Conservation (phyloP, 2,888 invertebrate species). For the Cyclophora punctaria region DNA sequence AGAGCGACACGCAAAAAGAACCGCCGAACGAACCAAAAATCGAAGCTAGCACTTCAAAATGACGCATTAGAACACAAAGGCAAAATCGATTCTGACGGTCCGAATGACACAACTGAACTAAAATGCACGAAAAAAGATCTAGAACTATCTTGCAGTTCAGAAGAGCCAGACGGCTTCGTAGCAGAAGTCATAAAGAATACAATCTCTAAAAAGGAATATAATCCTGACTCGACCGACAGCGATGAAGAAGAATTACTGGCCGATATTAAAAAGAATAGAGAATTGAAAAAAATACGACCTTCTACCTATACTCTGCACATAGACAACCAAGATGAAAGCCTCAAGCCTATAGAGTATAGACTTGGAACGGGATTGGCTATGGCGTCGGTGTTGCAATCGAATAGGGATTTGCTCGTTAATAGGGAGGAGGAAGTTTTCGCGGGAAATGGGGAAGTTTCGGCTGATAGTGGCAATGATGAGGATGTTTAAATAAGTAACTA, state of each 20-base stretch:
- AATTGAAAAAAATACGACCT: slow-evolving; percentile 49
- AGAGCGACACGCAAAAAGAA: too few relatives aligned
- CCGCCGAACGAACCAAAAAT: too few relatives aligned
- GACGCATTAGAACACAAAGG: slow-evolving; percentile 18
- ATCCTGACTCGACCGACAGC: slow-evolving; percentile 33
- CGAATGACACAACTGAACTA: slow-evolving; percentile 10
- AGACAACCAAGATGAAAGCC: slow-evolving; percentile 54
- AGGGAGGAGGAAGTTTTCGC: slow-evolving; percentile 59
- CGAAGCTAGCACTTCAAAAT: too few relatives aligned
- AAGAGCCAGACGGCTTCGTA: slow-evolving; percentile 43
- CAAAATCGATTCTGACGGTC: neutral
- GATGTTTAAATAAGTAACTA: slow-evolving; percentile 27
- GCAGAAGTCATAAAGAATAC: slow-evolving; percentile 51
- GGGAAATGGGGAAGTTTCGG: slow-evolving; percentile 63
- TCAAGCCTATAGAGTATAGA: slow-evolving; percentile 62
- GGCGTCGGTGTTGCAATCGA: slow-evolving; percentile 60
- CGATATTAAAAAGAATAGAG: slow-evolving; percentile 50
- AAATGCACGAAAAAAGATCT: slow-evolving; percentile 50
- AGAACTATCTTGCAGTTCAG: slow-evolving; percentile 44
- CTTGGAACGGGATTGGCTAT: slow-evolving; percentile 68
- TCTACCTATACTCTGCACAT: slow-evolving; percentile 14
- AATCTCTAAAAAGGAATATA: slow-evolving; percentile 33
- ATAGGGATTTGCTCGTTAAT: slow-evolving; percentile 32
- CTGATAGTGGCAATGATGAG: slow-evolving; percentile 67
- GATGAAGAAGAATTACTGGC: slow-evolving; percentile 45